Evolutionary conservation across 2,888 invertebrate genomes (phyloP).

Genomic region (Drosophila gaucha): DNA sequence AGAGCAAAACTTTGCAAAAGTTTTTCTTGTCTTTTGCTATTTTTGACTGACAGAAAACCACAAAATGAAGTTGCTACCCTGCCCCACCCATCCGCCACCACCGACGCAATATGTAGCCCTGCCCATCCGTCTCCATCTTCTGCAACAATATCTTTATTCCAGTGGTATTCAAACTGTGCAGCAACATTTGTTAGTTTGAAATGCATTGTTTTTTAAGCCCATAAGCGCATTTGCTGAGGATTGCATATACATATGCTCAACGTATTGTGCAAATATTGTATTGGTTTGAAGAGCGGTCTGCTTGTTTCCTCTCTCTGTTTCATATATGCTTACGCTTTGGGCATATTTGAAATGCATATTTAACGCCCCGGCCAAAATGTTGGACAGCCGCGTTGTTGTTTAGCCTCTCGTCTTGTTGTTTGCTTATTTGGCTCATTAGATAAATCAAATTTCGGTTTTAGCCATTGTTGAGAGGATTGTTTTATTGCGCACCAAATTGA

Average conservation of each 20-base stretch:
- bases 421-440: constrained; percentile 53
- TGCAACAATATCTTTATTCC: not conserved
- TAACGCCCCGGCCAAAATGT: constrained; percentile 19
- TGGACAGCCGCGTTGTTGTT: constrained; percentile 5
- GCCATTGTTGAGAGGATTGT: constrained; percentile 49
- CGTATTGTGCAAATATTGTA: constrained; percentile 11
- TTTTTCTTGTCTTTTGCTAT: constrained; percentile 7
- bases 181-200: constrained; percentile 19
- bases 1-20: constrained; percentile 21
- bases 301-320: no score
- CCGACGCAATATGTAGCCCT: no score
- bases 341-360: constrained; percentile 34
- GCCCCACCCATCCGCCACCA: not conserved
- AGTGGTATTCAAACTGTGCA: constrained; percentile 11
- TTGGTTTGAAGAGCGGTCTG: no score
- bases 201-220: constrained; percentile 45
- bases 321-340: not conserved
- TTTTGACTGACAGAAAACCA: constrained; percentile 11
- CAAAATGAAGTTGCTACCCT: constrained; percentile 2
- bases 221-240: constrained; percentile 47
- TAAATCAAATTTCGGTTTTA: constrained; percentile 28
- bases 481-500: constrained; percentile 58
- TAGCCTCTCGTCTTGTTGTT: constrained; percentile 16
- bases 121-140: not conserved
- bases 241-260: not conserved